Evolutionary conservation across 2,888 invertebrate genomes (phyloP).

Genomic region (Resseliella maxima): DNA sequence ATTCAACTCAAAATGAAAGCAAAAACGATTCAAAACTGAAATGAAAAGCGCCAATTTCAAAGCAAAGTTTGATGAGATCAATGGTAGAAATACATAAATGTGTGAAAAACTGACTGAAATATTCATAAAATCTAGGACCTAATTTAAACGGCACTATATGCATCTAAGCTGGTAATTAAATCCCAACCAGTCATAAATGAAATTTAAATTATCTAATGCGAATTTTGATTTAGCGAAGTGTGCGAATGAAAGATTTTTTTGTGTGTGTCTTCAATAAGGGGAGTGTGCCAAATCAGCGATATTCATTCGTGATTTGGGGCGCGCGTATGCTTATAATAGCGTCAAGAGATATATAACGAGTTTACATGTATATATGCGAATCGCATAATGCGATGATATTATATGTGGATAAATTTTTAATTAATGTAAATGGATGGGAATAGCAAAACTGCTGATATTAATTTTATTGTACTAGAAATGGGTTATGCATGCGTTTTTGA

Average conservation of each 20-base stretch:
- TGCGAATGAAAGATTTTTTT: background rate
- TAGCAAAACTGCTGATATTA: background rate
- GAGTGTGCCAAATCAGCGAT: background rate
- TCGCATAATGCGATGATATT: no score
- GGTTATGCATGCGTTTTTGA: background rate
- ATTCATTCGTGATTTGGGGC: background rate
- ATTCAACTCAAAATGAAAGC: background rate
- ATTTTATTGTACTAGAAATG: no score
- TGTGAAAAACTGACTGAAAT: background rate
- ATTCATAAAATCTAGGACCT: background rate
- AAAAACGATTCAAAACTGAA: background rate
- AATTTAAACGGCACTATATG: background rate
- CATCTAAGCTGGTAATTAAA: background rate
- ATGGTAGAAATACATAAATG: background rate
- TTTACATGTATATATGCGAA: background rate
- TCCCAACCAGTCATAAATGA: background rate
- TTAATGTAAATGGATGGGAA: slow-evolving; percentile 6
- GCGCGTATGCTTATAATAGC: background rate
- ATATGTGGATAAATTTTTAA: background rate
- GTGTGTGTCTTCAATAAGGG: background rate
- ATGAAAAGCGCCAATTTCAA: no score
- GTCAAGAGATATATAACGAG: background rate
- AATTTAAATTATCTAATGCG: background rate
- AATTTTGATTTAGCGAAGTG: background rate
- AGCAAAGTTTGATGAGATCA: background rate